Evolutionary conservation across 1,140 invertebrate genomes (phyloP), one percentile per base, ranked within the genome.

Genomic region (Cyrtorhinus lividipennis): DNA sequence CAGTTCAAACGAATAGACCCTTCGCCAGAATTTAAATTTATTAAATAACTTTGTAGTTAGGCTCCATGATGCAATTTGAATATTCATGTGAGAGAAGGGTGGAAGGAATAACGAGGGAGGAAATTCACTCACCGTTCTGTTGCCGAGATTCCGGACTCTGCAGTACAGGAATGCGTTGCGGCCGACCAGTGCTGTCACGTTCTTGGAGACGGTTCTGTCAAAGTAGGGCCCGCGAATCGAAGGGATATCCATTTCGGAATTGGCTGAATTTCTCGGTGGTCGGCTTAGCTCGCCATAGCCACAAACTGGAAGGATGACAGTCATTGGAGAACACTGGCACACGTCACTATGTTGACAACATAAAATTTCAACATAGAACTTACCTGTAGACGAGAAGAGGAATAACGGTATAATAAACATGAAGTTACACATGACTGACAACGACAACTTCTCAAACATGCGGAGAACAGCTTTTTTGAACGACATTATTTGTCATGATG

Each of bases 111-210:
- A 38, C 30, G 30, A 38, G 30, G 30, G 5, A 38, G n/a, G n/a
- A 38, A 38, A 38, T 38, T 15, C 48, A 75, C 83, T 82, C 72
- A 89, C 87, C 75, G 86, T 88, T 71, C 83, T 79, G 68, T 89
- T 87, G 23, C 85, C 86, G 56, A 89, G 79, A 72, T 89, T 87
- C 67, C 82, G 80, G 3, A 90, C 85, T 57, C 85, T 79, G 73
- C 88, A 90, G 67, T 83, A 85, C 8, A 90, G 77, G 66, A 83
- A 81, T 3, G 87, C 86, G 0, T 85, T 83, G 71, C 87, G 88
- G 23, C 86, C 87, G 1, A 88, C 83, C 2, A 88, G 77, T 1
- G 86, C 86, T 45, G 86, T 90, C 22, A 88, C 85, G 71, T 90
- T 90, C 68, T 80, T 83, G 0, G 86, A 87, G 60, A 81, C 86